phyloP scores from a whole-genome alignment of 2,888 invertebrate species.

The Ernsta delagoae region DNA sequence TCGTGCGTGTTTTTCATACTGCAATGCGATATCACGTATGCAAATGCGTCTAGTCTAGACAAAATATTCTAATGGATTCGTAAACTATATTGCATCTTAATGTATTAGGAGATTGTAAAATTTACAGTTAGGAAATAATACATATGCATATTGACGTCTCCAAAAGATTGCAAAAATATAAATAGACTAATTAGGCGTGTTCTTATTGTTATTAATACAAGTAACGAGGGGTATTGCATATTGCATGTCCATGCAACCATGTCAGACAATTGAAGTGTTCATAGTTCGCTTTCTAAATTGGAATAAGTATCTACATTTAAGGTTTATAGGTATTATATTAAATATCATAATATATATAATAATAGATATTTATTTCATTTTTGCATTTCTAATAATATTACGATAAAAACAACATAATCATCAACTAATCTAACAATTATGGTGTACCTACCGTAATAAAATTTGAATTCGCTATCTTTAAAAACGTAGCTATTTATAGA shows the following conservation, averaged over 20 bases:
- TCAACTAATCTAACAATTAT: not conserved
- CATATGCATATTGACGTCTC: too few species aligned
- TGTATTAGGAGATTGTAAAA: slow-evolving; percentile 10
- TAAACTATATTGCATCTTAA: slow-evolving; percentile 19
- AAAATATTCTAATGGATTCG: slow-evolving; percentile 2
- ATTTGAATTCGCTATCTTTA: slow-evolving; percentile 2
- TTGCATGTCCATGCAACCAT: too few species aligned
- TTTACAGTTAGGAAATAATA: slow-evolving; percentile 25
- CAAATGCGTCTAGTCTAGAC: not conserved
- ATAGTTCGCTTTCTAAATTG: too few species aligned
- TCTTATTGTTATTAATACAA: too few species aligned
- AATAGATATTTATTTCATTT: too few species aligned
- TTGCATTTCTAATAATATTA: not conserved
- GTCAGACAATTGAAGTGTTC: too few species aligned
- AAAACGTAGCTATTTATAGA: not conserved
- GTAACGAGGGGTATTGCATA: too few species aligned
- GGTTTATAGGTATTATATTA: too few species aligned
- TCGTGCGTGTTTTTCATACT: not conserved
- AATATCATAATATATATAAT: too few species aligned
- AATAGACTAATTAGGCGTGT: too few species aligned
- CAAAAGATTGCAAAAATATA: too few species aligned
- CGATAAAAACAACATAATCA: not conserved
- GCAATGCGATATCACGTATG: not conserved
- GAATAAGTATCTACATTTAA: too few species aligned
- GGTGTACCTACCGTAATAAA: not conserved